Conservation (phyloP, 2,888 invertebrate genomes). For the Pseudococcus jackbeardsleyi region DNA sequence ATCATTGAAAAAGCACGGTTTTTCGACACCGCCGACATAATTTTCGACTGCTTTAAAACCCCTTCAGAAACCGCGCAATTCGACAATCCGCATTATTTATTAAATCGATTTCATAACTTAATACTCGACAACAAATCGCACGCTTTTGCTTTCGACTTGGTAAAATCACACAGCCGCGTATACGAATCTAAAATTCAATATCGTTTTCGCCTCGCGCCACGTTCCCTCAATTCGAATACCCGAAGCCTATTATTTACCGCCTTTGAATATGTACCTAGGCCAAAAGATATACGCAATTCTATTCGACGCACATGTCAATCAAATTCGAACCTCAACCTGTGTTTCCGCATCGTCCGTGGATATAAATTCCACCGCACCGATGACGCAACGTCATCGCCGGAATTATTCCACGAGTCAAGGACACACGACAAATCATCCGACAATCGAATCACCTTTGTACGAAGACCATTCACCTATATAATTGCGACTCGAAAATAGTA, state of each 20-base stretch:
- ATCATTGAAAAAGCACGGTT: no score
- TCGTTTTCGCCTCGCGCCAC: background rate
- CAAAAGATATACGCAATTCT: conserved; percentile 1
- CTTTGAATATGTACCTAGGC: background rate
- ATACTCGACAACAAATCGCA: background rate
- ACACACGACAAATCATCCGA: conserved; percentile 15
- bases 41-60: background rate
- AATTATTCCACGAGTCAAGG: conserved; percentile 35
- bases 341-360: background rate
- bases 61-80: no score
- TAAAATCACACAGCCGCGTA: background rate
- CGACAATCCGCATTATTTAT: background rate
- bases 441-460: conserved; percentile 31
- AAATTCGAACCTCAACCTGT: background rate
- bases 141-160: background rate
- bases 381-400: conserved; percentile 29
- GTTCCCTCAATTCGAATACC: background rate
- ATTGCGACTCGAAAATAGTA: conserved; percentile 6
- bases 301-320: background rate
- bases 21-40: no score
- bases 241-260: background rate
- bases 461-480: conserved; percentile 26
- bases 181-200: background rate
- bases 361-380: background rate
- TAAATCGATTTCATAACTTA: background rate